Conservation (phyloP, 2,888 invertebrate genomes). For the Thera obeliscata region DNA sequence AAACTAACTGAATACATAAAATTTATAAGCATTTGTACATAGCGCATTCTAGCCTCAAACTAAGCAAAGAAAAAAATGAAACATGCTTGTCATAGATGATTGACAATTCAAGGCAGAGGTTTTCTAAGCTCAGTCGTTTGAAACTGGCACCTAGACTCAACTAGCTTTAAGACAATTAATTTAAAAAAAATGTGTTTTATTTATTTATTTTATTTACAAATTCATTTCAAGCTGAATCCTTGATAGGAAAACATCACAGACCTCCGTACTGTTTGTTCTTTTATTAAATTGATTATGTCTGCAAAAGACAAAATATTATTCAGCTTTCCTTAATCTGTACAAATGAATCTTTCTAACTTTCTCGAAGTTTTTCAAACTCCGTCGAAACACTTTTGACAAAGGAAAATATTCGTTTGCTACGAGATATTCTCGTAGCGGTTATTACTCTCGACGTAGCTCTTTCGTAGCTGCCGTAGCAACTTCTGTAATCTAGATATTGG, state of each 20-base stretch:
- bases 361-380: constrained; percentile 36
- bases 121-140: too few relatives aligned
- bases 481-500: neutral
- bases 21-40: too few relatives aligned
- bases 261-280: constrained; percentile 8
- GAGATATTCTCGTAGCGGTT: constrained; percentile 1
- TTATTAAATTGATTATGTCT: constrained; percentile 47
- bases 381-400: constrained; percentile 45
- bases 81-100: too few relatives aligned
- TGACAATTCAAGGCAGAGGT: too few relatives aligned
- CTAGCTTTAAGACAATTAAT: too few relatives aligned
- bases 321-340: constrained; percentile 37
- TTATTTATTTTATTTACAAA: too few relatives aligned
- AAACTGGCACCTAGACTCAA: too few relatives aligned
- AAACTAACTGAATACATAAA: neutral
- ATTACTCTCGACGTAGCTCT: constrained; percentile 7
- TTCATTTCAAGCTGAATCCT: neutral
- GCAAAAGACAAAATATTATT: constrained; percentile 49
- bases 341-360: constrained; percentile 37
- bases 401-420: constrained; percentile 38
- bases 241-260: constrained; percentile 33
- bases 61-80: too few relatives aligned
- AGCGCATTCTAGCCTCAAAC: too few relatives aligned
- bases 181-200: too few relatives aligned
- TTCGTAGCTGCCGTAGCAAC: constrained; percentile 13